Evolutionary conservation across 2,888 invertebrate species (phyloP).

Genomic region (Hydriomena furcata): DNA sequence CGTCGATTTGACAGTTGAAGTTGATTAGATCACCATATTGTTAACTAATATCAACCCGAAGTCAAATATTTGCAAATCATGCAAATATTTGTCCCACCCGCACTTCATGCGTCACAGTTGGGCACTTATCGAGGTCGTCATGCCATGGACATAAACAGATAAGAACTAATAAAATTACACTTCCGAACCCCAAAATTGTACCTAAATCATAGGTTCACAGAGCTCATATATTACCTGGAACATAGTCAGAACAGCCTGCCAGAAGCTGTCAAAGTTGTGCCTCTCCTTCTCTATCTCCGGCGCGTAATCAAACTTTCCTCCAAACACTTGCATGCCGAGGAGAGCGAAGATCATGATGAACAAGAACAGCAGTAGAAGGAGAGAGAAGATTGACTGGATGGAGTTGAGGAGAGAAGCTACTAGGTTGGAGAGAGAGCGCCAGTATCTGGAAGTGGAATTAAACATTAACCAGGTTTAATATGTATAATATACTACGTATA

Average conservation of each 20-base stretch:
- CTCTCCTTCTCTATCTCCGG: slow-evolving; percentile 93
- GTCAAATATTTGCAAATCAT: no score
- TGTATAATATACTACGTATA: no score
- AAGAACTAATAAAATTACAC: no score
- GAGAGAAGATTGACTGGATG: slow-evolving; percentile 99
- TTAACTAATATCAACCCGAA: no score
- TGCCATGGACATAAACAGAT: no score
- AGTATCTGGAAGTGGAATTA: slow-evolving; percentile 88
- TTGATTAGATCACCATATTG: no score
- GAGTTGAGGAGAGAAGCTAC: slow-evolving; percentile 99
- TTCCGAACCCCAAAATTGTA: no score
- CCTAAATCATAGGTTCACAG: no score
- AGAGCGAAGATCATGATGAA: slow-evolving; percentile 99
- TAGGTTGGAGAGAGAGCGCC: slow-evolving; percentile 98
- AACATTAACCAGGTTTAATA: not conserved
- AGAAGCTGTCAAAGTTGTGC: slow-evolving; percentile 99
- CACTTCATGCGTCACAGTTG: no score
- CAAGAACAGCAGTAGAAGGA: slow-evolving; percentile 97
- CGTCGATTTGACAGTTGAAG: no score
- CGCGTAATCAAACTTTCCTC: slow-evolving; percentile 97
- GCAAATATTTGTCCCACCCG: no score
- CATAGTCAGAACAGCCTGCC: slow-evolving; percentile 98
- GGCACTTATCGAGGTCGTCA: no score
- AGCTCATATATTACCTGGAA: slow-evolving; percentile 96
- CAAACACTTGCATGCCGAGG: slow-evolving; percentile 99